A percentile compares a stretch with the other conserved stretches of the same genome.
Conservation (phyloP, 92 coral and sea anemone genomes). For the Montipora capitata region DNA sequence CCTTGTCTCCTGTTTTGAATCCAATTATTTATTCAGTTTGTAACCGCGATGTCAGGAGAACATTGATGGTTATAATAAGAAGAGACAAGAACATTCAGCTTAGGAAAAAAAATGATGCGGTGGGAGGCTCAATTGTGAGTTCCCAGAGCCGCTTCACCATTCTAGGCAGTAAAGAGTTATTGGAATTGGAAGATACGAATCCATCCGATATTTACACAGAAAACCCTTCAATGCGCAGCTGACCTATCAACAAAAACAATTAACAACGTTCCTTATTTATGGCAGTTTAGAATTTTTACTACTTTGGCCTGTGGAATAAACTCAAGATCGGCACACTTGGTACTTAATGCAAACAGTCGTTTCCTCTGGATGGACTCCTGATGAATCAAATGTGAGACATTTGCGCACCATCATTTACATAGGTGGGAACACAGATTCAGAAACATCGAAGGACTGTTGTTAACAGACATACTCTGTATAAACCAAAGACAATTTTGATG, state of each 20-base stretch:
- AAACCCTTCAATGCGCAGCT: neutral
- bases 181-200: neutral
- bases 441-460: too few species aligned
- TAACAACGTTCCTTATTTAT: neutral
- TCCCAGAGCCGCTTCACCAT: neutral
- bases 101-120: neutral
- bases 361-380: too few species aligned
- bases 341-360: too few species aligned
- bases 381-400: neutral
- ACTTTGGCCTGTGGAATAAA: too few species aligned
- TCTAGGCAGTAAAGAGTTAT: neutral
- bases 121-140: slow-evolving; percentile 3
- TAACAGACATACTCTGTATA: too few species aligned
- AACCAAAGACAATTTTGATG: too few species aligned
- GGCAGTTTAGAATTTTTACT: neutral
- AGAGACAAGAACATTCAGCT: neutral
- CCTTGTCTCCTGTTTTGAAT: slow-evolving; percentile 49
- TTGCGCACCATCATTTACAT: too few species aligned
- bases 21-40: slow-evolving; percentile 59
- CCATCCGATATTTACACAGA: neutral
- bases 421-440: too few species aligned
- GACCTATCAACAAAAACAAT: neutral
- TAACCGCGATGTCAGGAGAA: slow-evolving; percentile 53
- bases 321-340: too few species aligned
- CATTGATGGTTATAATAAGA: slow-evolving; percentile 1